Conservation (phyloP, 2,888 invertebrate species). For the Himalopsyche anomala region DNA sequence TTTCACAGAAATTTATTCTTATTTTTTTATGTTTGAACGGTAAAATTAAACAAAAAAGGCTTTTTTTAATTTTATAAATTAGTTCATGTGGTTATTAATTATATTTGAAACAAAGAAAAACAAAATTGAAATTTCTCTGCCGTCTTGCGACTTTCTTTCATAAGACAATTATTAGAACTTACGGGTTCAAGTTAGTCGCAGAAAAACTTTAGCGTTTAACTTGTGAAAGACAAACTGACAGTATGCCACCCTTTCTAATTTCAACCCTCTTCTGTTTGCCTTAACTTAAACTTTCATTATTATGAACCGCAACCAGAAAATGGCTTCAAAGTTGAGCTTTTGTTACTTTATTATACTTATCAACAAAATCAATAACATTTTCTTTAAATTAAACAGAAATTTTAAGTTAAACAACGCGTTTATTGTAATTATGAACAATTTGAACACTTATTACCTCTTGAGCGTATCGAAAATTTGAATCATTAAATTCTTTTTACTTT, state of each 20-base stretch:
- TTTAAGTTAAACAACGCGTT: too few species aligned
- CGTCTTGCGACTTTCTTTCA: not conserved
- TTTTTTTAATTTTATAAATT: too few species aligned
- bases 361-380: constrained; percentile 9
- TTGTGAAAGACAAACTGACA: constrained; percentile 57
- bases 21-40: too few species aligned
- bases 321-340: not conserved
- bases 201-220: constrained; percentile 56
- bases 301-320: constrained; percentile 34
- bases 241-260: constrained; percentile 55
- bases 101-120: not conserved
- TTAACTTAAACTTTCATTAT: constrained; percentile 10
- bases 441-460: too few species aligned
- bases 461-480: too few species aligned
- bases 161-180: constrained; percentile 31
- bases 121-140: not conserved
- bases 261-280: constrained; percentile 49
- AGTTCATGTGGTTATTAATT: too few species aligned
- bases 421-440: too few species aligned
- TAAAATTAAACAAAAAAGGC: too few species aligned
- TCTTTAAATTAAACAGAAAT: too few species aligned
- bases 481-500: too few species aligned
- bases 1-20: too few species aligned
- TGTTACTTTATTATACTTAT: constrained; percentile 21
- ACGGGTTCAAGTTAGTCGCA: constrained; percentile 43